These are phyloP conservation scores for Protobothrops mucrosquamatus DNA, from an alignment of 2,113 vertebrate species.

Conservation along the genomic window DNA sequence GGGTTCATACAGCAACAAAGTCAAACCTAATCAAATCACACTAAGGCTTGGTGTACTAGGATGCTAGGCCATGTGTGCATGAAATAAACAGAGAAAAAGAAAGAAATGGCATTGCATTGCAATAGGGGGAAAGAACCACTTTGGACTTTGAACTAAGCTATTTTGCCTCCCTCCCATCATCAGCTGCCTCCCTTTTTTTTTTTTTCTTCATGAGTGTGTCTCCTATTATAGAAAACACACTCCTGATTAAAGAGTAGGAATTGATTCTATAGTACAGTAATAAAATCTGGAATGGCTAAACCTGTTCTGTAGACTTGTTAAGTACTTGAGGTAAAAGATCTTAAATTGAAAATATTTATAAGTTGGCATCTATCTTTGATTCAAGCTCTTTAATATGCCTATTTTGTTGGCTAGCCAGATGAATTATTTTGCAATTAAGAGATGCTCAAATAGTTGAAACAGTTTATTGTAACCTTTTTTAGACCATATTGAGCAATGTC, in stretches of 20 bases:
- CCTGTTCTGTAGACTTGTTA: neutral
- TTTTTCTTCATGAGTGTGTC: neutral
- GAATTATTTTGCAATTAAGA: slow-evolving; percentile 43
- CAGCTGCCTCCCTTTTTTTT: no score
- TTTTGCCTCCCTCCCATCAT: neutral
- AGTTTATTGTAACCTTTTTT: slow-evolving; percentile 12
- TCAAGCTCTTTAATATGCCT: neutral
- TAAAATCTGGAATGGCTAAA: neutral
- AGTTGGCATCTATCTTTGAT: neutral
- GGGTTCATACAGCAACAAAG: neutral
- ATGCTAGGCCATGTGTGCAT: neutral
- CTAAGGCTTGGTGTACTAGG: neutral
- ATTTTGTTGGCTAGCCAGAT: neutral
- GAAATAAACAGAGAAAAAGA: neutral
- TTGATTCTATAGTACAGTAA: neutral
- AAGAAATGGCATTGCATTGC: neutral
- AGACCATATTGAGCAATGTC: slow-evolving; percentile 42
- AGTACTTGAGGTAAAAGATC: neutral
- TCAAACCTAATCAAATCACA: neutral
- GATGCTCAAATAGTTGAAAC: slow-evolving; percentile 45
- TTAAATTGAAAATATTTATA: neutral
- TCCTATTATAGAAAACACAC: neutral
- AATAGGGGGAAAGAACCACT: neutral
- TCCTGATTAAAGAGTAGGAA: neutral
- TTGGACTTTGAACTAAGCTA: neutral